Evolutionary conservation across 2,113 vertebrate species (phyloP), one percentile per base, ranked within the genome.

Genomic region (Melospiza georgiana): DNA sequence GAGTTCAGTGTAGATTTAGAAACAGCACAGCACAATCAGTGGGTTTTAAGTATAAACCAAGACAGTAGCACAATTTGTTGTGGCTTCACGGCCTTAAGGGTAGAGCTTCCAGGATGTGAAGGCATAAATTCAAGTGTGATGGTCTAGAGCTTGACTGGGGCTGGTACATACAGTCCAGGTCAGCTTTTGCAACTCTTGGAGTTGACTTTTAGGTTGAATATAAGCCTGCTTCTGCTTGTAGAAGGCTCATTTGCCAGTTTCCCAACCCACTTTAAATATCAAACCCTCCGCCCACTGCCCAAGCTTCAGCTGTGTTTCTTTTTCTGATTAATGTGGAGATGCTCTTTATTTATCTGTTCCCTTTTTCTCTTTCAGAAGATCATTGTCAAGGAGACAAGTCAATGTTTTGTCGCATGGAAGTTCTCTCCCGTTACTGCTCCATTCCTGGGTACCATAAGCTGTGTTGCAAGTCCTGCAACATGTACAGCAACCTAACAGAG

Each of bases 381-480:
- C 98, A 96, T 96, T 99, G 99, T 97, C 98, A 98, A 97, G 98
- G 98, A 81, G 99, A 99, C 98, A 99, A 98, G 96, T 99, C 99
- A 46, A 97, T 98, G 92, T 99, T 99, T 94, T 99, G 99, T 96
- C 98, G 98, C 89, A 98, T 99, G 99, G 98, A 99, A 68, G 97
- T 97, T 92, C 98, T 99, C 92, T 98, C 98, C 82, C 99, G 98
- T 28, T 98, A 99, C 96, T 99, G 99, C 97, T 97, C 98, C 37
- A 98, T 99, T 58, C 98, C 99, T 31, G 98, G 98, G 69, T 99
- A 98, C 97, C 98, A 98, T 95, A 99, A 98, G 74, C 98, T 99
- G 83, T 99, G 99, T 96, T 99, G 99, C 98, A 98, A 98, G 93
- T 98, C 99, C 87, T 99, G 99, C 94, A 98, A 98, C 43, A 89